Percentiles rank a stretch among this genome's conserved stretches.
Conservation (phyloP, 2,888 invertebrate species). For the Vanessa cardui region DNA sequence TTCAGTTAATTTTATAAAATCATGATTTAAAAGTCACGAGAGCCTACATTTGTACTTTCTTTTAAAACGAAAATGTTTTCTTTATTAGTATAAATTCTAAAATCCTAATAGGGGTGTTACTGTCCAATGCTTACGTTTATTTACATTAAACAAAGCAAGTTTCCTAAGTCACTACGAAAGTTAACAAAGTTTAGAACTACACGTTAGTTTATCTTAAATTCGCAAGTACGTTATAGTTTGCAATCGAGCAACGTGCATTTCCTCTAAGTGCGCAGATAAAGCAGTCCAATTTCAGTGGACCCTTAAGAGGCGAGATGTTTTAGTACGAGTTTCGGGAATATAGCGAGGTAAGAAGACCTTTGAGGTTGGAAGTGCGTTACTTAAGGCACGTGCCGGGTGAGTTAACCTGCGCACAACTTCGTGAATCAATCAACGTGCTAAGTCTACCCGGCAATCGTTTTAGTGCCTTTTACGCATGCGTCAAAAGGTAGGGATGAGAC, state of each 20-base stretch:
- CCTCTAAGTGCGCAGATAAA: conserved; percentile 51
- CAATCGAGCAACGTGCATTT: conserved; percentile 54
- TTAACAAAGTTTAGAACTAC: conserved; percentile 30
- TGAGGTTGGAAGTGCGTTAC: conserved; percentile 57
- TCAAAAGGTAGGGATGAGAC: conserved; percentile 59
- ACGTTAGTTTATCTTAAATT: conserved; percentile 21
- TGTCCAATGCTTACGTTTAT: background rate
- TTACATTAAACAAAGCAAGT: background rate
- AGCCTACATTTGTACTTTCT: no score
- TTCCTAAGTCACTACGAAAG: background rate
- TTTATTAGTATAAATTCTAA: no score
- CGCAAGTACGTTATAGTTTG: conserved; percentile 41
- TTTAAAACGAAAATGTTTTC: no score
- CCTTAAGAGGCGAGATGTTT: conserved; percentile 43
- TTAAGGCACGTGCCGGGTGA: conserved; percentile 61
- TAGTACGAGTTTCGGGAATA: conserved; percentile 32
- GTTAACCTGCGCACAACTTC: conserved; percentile 77
- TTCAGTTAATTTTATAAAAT: no score
- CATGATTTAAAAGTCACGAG: no score
- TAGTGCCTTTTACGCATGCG: conserved; percentile 66
- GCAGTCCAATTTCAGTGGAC: conserved; percentile 46
- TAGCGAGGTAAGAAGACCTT: conserved; percentile 47
- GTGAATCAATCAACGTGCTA: conserved; percentile 78
- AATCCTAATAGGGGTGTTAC: background rate
- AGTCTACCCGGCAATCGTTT: conserved; percentile 68